Base-by-base conservation (phyloP, 2,888 invertebrate species). In the Apodemia duryi region DNA sequence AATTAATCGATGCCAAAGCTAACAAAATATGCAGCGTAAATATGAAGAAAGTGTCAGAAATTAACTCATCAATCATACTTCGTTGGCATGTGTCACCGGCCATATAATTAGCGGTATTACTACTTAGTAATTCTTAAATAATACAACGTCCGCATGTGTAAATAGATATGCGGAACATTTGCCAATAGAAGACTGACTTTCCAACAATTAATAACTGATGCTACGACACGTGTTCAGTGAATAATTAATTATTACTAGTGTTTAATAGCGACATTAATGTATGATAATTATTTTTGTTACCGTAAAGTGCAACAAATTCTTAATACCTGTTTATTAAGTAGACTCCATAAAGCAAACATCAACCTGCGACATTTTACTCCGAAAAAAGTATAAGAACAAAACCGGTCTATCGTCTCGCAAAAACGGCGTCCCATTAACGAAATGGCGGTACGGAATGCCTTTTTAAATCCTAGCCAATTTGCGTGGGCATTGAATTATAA, bases 381-480 rank as follows among this genome's bases (percentile, higher is more conserved):
- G 66, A 68, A 69, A 71, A 73, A 71, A 70, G 70, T 67, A 63
- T 61, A 67, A 67, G 66, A 67, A 68, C 67, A 64, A 71, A 73
- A 73, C 73, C 63, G 72, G 73, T 73, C 57, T 70, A 65, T 63
- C 64, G 62, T 65, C 64, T 61, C 63, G 66, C 67, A 68, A 71
- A 74, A 72, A 71, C 63, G 68, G 62, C 61, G 65, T 68, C 66
- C 67, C 69, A 64, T 68, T 62, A 57, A 68, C 72, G 71, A 75
- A 74, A 75, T 73, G 73, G 73, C 72, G 62, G 71, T 69, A 67
- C 64, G 68, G 71, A 71, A 73, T 71, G 66, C 67, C 66, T 67
- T 71, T 68, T 67, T 60, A 63, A 66, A 65, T 69, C 62, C 57
- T 57, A 57, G 65, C 66, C 69, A 70, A 72, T 72, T 68, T 68